A percentile compares a stretch with the other conserved stretches of the same genome.
These are phyloP conservation scores for Aythya baeri DNA, from an alignment of 2,113 vertebrate genomes.

Conservation along the genomic window DNA sequence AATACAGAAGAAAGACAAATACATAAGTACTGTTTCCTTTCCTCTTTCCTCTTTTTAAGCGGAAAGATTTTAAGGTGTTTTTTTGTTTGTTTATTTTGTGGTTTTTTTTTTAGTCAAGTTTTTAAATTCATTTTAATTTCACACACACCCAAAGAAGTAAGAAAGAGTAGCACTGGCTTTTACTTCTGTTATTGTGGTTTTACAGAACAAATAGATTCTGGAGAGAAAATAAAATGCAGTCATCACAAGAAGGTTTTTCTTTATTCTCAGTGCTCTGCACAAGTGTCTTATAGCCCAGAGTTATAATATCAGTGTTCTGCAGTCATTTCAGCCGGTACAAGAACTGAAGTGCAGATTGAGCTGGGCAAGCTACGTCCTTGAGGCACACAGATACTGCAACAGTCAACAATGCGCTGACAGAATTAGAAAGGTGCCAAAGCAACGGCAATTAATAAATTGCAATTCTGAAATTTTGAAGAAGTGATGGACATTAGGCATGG, in stretches of 20 bases:
- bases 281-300: not conserved
- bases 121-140: not conserved
- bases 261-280: not conserved
- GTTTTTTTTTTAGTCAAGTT: not conserved
- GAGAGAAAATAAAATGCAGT: not conserved
- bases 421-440: not conserved
- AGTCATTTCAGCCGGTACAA: not conserved
- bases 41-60: not conserved
- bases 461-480: not conserved
- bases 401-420: not conserved
- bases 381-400: not conserved
- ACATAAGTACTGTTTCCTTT: not conserved
- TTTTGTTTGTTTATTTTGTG: not conserved
- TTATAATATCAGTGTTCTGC: not conserved
- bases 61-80: not conserved
- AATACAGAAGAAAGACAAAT: not conserved
- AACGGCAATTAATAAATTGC: not conserved
- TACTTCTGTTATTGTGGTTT: not conserved
- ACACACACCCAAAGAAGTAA: not conserved
- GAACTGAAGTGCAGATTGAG: not conserved
- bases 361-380: not conserved
- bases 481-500: not conserved
- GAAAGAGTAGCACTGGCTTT: not conserved
- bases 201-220: slow-evolving; percentile 32
- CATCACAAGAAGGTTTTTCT: not conserved